Base-by-base conservation (phyloP, 92 coral and sea anemone species). In the Metridium senile region DNA sequence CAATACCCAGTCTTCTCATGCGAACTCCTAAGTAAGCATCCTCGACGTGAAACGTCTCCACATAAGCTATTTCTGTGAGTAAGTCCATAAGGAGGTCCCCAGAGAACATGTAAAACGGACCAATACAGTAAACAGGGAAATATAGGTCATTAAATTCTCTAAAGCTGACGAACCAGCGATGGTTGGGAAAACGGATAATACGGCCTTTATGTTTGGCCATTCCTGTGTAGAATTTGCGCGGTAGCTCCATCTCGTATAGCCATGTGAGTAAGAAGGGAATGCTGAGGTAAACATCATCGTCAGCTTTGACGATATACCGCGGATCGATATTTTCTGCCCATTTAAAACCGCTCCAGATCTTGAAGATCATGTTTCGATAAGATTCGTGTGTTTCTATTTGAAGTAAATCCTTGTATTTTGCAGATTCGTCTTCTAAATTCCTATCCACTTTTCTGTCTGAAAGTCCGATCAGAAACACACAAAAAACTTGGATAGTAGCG, bases 11-110 rank as follows among this genome's bases (percentile, higher is more conserved):
- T 45, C 22, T 39, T 23, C 82, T 77, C 82, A 70, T 58, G 22
- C 68, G n/a, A 9, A 79, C 69, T 0, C 84, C 84, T 8, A 79
- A 58, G 19, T 68, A 79, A 13, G 84, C 84, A 70, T 79, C 84
- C 54, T 79, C 84, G 11, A 79, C 84, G 28, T 70, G 33, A 35
- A 79, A 79, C 75, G 57, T 70, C 11, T 34, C 57, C 0, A 70
- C 58, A 26, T 53, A 45, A 17, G 22, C 19, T 9, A 27, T 51
- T 28, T 30, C 28, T 33, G 62, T 28, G 25, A 79, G 63, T 9
- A 79, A 9, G 11, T 31, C 33, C 18, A 45, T 69, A 9, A 79
- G 58, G 8, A 79, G 32, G 26, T 57, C 35, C 18, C 84, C 84
- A 10, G 84, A 79, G 26, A 79, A n/a, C 20, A 79, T 57, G 76